Evolutionary conservation across 1,140 invertebrate species (phyloP).

Genomic region (Pissodes strobi): DNA sequence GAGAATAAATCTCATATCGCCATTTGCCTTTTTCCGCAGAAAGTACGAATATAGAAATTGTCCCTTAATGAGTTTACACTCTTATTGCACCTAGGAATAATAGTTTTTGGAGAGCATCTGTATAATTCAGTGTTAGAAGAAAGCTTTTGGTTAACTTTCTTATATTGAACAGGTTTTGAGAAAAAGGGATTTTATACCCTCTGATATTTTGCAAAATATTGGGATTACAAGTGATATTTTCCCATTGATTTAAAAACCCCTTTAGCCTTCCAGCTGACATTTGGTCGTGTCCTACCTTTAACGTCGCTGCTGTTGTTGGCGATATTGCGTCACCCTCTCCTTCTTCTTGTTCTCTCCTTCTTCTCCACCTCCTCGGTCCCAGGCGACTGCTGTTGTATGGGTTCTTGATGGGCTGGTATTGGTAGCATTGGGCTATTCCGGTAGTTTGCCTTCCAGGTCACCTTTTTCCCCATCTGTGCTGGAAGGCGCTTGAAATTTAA

Average conservation of each 20-base stretch:
- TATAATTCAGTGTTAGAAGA: background rate
- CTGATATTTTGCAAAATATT: slow-evolving; percentile 8
- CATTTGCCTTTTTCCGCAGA: slow-evolving; percentile 32
- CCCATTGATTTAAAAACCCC: background rate
- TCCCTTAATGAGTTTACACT: slow-evolving; percentile 27
- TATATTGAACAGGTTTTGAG: background rate
- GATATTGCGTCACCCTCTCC: background rate
- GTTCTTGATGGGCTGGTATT: background rate
- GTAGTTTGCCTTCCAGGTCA: slow-evolving; percentile 4
- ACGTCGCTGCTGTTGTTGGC: background rate
- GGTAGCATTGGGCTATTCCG: too few relatives aligned
- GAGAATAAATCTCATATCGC: slow-evolving; percentile 41
- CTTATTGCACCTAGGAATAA: background rate
- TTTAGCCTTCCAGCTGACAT: background rate
- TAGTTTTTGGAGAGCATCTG: slow-evolving; percentile 4
- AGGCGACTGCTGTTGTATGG: background rate
- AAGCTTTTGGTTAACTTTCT: background rate
- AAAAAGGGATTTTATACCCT: slow-evolving; percentile 17
- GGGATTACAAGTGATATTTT: slow-evolving; percentile 5
- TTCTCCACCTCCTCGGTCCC: background rate
- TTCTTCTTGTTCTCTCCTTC: background rate
- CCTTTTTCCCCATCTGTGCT: background rate
- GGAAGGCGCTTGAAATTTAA: slow-evolving; percentile 9
- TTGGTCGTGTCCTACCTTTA: background rate
- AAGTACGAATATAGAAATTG: slow-evolving; percentile 42